Conservation (phyloP, 2,888 invertebrate species). For the Rugalucina vietnamica region DNA sequence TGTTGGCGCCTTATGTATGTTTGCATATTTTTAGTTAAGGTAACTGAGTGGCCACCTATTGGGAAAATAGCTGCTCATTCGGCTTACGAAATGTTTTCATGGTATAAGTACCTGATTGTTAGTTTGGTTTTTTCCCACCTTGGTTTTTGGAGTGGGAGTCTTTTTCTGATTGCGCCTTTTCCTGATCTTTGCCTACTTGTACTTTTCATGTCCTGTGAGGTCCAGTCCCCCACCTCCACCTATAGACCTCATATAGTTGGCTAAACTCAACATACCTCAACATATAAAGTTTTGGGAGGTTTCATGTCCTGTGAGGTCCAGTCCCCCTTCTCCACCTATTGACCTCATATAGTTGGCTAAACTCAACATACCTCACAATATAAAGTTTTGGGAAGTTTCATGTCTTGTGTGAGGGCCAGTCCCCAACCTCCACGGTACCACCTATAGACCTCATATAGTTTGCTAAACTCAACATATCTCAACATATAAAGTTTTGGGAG, state of each 20-base stretch:
- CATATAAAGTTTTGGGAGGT: constrained; percentile 96
- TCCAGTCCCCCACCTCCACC: constrained; percentile 90
- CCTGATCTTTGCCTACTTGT: too few relatives aligned
- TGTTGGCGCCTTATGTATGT: too few relatives aligned
- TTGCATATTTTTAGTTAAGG: too few relatives aligned
- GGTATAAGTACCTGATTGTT: too few relatives aligned
- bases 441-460: constrained; percentile 92
- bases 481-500: constrained; percentile 95
- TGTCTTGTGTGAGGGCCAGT: constrained; percentile 92
- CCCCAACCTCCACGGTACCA: constrained; percentile 88
- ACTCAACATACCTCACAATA: constrained; percentile 95
- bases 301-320: constrained; percentile 92
- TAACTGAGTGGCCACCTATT: too few relatives aligned
- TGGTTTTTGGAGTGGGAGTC: too few relatives aligned
- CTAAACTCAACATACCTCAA: constrained; percentile 89
- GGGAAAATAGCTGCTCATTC: too few relatives aligned
- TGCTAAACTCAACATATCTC: constrained; percentile 89
- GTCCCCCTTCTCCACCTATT: constrained; percentile 89
- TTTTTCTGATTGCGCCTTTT: too few relatives aligned
- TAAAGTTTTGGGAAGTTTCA: constrained; percentile 95
- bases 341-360: constrained; percentile 95
- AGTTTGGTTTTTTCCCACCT: too few relatives aligned
- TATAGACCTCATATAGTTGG: constrained; percentile 91
- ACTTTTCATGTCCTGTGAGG: too few relatives aligned
- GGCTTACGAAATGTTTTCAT: too few relatives aligned